These are phyloP conservation scores for Molorchus minor DNA, from an alignment of 2,888 invertebrate species.

Conservation along the genomic window DNA sequence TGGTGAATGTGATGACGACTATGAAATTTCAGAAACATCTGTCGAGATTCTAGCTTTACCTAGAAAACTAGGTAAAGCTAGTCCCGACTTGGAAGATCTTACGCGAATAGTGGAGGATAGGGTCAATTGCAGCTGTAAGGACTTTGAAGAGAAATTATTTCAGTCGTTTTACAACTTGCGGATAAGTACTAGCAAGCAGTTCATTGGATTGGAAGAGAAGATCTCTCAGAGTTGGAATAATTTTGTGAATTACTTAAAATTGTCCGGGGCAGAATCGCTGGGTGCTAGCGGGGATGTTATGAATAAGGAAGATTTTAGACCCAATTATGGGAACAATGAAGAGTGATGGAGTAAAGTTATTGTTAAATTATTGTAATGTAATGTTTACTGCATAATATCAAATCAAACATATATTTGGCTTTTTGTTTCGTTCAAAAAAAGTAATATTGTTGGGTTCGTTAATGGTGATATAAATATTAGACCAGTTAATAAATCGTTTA, in stretches of 20 bases:
- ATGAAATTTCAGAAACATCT: background rate
- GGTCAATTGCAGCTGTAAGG: constrained; percentile 29
- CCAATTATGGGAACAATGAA: background rate
- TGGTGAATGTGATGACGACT: constrained; percentile 1
- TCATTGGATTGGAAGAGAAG: constrained; percentile 46
- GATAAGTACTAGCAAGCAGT: constrained; percentile 46
- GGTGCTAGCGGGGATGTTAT: constrained; percentile 2
- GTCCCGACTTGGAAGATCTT: constrained; percentile 39
- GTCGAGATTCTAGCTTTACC: constrained; percentile 1
- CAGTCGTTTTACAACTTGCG: constrained; percentile 45
- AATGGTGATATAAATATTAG: too few relatives aligned
- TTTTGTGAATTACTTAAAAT: constrained; percentile 45
- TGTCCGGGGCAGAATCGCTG: constrained; percentile 34
- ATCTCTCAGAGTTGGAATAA: constrained; percentile 45
- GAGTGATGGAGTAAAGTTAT: too few relatives aligned
- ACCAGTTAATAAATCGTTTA: too few relatives aligned
- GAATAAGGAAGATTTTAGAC: background rate
- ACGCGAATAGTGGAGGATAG: constrained; percentile 37
- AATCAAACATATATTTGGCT: background rate
- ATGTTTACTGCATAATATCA: background rate
- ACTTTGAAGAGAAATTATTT: constrained; percentile 44
- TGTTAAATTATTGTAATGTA: too few relatives aligned
- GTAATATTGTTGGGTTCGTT: too few relatives aligned
- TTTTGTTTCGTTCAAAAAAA: too few relatives aligned
- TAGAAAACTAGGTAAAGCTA: constrained; percentile 1